Percentiles rank a stretch among this genome's conserved stretches.
Conservation (phyloP, 2,113 vertebrate species). For the Grus americana region DNA sequence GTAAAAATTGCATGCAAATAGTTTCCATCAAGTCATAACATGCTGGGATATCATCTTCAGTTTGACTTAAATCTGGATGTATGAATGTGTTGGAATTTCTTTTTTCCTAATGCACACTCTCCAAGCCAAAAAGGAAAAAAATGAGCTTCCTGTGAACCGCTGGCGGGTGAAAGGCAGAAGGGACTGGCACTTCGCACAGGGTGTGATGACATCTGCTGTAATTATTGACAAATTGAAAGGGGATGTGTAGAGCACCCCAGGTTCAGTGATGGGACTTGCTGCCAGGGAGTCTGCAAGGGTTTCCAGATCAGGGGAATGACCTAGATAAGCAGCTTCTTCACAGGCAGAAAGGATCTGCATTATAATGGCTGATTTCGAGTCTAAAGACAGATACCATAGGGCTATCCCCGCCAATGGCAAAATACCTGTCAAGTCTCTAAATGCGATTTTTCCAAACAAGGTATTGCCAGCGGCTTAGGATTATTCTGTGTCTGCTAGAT, state of each 20-base stretch:
- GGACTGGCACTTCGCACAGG: not conserved
- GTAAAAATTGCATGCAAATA: not conserved
- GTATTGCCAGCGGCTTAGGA: not conserved
- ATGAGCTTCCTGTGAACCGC: not conserved
- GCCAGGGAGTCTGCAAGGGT: not conserved
- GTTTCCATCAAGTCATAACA: not conserved
- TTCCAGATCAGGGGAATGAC: not conserved
- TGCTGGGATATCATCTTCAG: not conserved
- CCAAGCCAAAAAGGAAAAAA: not conserved
- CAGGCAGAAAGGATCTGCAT: not conserved
- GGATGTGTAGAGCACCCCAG: not conserved
- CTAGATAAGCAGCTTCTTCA: not conserved
- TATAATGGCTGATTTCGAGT: not conserved
- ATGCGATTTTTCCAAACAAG: not conserved
- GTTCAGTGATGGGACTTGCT: not conserved
- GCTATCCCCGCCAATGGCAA: not conserved
- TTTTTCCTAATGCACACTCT: not conserved
- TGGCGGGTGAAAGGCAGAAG: not conserved
- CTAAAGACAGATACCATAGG: not conserved
- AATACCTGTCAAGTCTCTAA: not conserved
- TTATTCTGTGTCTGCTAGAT: not conserved
- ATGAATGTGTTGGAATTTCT: not conserved
- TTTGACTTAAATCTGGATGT: not conserved
- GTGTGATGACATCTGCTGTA: not conserved
- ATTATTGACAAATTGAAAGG: not conserved